Conservation (phyloP, 2,888 invertebrate genomes). For the Schizotus pectinicornis region DNA sequence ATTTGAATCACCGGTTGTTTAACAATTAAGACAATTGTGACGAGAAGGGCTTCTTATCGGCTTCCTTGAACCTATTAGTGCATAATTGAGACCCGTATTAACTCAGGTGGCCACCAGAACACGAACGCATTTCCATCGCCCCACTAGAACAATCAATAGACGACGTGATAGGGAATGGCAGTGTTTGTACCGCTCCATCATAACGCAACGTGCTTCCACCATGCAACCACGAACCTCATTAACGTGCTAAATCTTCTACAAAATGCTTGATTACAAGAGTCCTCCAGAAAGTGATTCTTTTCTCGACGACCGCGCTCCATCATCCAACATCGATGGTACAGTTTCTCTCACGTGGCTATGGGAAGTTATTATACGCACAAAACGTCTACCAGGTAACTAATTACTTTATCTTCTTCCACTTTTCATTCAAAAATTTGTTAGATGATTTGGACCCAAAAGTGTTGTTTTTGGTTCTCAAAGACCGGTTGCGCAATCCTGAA, state of each 20-base stretch:
- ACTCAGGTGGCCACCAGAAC: background rate
- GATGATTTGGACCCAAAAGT: conserved; percentile 67
- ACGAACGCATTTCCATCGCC: conserved; percentile 1
- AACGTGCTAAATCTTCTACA: background rate
- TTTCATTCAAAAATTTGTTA: conserved; percentile 1
- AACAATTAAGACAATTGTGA: too few species aligned
- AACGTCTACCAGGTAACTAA: conserved; percentile 67
- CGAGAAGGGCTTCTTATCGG: too few species aligned
- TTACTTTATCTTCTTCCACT: background rate
- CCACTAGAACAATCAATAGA: conserved; percentile 4
- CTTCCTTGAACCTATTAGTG: background rate
- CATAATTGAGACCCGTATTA: conserved; percentile 1
- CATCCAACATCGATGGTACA: conserved; percentile 34
- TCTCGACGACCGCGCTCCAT: conserved; percentile 13
- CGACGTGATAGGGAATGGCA: background rate
- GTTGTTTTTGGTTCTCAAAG: conserved; percentile 74
- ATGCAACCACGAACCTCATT: background rate
- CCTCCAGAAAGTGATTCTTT: conserved; percentile 18
- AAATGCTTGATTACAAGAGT: conserved; percentile 28
- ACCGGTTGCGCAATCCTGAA: conserved; percentile 78
- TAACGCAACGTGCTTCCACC: conserved; percentile 9
- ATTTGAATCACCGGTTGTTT: too few species aligned
- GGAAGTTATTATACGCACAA: conserved; percentile 80
- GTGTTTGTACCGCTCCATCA: conserved; percentile 8
- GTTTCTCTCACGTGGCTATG: conserved; percentile 76